A percentile compares a stretch with the other conserved stretches of the same genome.
Evolutionary conservation across 2,888 invertebrate species (phyloP).

Genomic region (Sepioteuthis lessoniana): DNA sequence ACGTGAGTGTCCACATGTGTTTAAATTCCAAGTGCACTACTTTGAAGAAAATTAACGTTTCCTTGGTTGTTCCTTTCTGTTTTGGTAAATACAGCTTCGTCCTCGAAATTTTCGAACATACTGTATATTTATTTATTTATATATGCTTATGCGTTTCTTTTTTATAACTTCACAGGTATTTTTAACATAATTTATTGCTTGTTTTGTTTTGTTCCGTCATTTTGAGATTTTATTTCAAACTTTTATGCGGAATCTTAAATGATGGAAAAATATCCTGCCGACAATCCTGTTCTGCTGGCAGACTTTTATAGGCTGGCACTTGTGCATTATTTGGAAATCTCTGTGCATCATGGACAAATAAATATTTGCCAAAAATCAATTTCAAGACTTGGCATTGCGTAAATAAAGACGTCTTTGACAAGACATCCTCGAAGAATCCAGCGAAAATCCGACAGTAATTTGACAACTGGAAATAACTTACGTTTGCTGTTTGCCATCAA

Average conservation of each 20-base stretch:
- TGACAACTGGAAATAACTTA: conserved; percentile 18
- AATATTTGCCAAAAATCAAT: not conserved
- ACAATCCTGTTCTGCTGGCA: not conserved
- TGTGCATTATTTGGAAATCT: not conserved
- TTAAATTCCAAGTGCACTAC: too few species aligned
- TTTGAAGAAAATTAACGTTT: too few species aligned
- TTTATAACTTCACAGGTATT: not conserved
- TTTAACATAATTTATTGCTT: not conserved
- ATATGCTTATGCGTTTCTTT: too few species aligned
- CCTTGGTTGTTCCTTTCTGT: too few species aligned
- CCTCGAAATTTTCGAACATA: too few species aligned
- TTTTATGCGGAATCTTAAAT: not conserved
- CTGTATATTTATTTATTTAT: too few species aligned
- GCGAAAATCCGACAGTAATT: not conserved
- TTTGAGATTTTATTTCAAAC: not conserved
- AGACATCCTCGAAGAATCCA: not conserved
- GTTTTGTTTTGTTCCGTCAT: not conserved
- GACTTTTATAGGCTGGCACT: not conserved
- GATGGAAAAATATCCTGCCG: not conserved
- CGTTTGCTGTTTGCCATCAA: not conserved
- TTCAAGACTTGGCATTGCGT: not conserved
- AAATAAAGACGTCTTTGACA: not conserved
- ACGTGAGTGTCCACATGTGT: too few species aligned
- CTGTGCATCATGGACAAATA: not conserved
- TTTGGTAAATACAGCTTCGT: too few species aligned